A percentile compares a stretch with the other conserved stretches of the same genome.
Conservation (phyloP, 2,797 vertebrate species). For the Spinus pinus region DNA sequence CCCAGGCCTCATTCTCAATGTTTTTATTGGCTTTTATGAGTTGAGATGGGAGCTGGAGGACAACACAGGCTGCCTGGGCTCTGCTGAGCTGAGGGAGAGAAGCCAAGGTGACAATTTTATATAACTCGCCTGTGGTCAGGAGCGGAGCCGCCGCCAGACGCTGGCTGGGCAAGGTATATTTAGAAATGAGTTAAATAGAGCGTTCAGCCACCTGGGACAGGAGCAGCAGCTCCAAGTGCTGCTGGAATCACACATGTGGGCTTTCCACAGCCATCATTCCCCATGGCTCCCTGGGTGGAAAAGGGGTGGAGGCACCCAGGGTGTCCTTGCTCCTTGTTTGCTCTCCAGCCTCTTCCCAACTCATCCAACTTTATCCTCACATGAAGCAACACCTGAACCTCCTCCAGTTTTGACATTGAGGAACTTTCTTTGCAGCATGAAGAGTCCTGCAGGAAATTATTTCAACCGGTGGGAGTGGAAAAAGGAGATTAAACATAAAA, state of each 20-base stretch:
- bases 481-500: neutral
- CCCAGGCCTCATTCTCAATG: neutral
- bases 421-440: neutral
- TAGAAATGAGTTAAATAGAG: conserved; percentile 32
- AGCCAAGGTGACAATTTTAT: conserved; percentile 25
- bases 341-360: neutral
- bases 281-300: neutral
- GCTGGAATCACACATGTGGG: neutral
- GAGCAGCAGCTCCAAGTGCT: neutral
- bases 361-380: fast-evolving
- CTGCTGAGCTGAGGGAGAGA: neutral
- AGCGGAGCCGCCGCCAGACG: neutral
- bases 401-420: neutral
- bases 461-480: neutral
- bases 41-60: conserved; percentile 11
- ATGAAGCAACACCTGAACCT: neutral
- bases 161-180: conserved; percentile 5
- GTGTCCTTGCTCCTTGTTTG: neutral
- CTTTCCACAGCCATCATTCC: neutral
- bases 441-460: neutral
- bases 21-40: conserved; percentile 21
- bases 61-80: neutral
- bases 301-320: neutral
- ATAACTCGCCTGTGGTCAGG: neutral
- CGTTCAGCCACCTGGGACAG: neutral